A percentile compares a stretch with the other conserved stretches of the same genome.
These are phyloP conservation scores for Pandemis cinnamomeana DNA, from an alignment of 2,888 invertebrate genomes.

Conservation along the genomic window DNA sequence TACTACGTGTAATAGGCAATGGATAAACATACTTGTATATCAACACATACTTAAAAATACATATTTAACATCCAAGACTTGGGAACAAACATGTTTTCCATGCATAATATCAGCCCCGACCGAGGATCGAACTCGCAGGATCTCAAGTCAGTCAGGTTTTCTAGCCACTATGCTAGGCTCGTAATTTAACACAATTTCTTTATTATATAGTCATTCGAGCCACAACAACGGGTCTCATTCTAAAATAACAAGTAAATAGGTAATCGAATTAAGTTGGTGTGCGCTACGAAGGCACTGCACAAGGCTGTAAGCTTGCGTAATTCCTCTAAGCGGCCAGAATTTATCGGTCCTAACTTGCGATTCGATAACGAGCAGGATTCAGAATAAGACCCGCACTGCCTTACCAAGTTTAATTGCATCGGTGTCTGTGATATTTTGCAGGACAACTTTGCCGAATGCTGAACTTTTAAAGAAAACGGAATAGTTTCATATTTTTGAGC, in stretches of 20 bases:
- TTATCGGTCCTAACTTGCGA: constrained; percentile 42
- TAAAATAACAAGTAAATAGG: background rate
- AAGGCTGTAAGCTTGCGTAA: constrained; percentile 33
- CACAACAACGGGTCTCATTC: background rate
- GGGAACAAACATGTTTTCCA: no score
- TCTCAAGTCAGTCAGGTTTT: no score
- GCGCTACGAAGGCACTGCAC: constrained; percentile 23
- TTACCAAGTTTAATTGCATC: constrained; percentile 41
- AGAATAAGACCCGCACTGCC: constrained; percentile 38
- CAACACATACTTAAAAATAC: no score
- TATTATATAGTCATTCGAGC: no score
- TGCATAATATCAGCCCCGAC: no score
- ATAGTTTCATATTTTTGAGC: background rate
- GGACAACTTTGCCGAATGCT: constrained; percentile 10
- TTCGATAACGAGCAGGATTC: constrained; percentile 41
- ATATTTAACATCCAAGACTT: no score
- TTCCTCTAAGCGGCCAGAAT: constrained; percentile 40
- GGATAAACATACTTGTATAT: no score
- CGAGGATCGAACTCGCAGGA: no score
- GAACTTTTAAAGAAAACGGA: background rate
- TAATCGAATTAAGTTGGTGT: constrained; percentile 22
- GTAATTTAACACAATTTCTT: background rate
- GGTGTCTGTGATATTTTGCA: constrained; percentile 26
- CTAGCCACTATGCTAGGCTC: no score
- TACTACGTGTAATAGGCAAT: no score